phyloP scores from a whole-genome alignment of 2,888 invertebrate species.

The Chymomyza caudatula region DNA sequence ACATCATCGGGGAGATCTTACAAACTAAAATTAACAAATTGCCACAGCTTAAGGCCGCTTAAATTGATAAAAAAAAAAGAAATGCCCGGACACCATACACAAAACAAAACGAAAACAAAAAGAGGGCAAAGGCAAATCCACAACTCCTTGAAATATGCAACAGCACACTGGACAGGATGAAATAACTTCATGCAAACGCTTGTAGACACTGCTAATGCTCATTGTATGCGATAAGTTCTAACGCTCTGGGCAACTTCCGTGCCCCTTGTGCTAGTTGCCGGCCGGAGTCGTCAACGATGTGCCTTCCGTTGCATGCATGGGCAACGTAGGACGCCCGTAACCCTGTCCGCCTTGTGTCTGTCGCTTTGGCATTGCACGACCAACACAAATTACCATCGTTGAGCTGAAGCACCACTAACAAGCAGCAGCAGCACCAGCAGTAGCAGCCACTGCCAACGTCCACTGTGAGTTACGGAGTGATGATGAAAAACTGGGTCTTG shows the following conservation, averaged over 20 bases:
- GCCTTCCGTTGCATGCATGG: slow-evolving; percentile 26
- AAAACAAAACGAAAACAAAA: not conserved
- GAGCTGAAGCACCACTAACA: slow-evolving; percentile 38
- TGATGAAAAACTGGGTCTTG: slow-evolving; percentile 36
- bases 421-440: slow-evolving; percentile 12
- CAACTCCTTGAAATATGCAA: slow-evolving; percentile 37
- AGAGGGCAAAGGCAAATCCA: not conserved
- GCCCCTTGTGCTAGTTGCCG: not conserved
- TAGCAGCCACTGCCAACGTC: slow-evolving; percentile 1
- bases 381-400: slow-evolving; percentile 46
- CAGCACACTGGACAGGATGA: slow-evolving; percentile 32
- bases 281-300: slow-evolving; percentile 11
- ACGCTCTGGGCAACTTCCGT: slow-evolving; percentile 9
- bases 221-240: slow-evolving; percentile 48
- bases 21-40: no score
- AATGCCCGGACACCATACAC: not conserved
- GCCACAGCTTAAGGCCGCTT: slow-evolving; percentile 3
- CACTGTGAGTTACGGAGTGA: slow-evolving; percentile 36
- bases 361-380: slow-evolving; percentile 14
- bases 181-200: slow-evolving; percentile 37
- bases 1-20: no score
- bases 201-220: slow-evolving; percentile 49
- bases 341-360: not conserved
- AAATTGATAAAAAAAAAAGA: slow-evolving; percentile 1
- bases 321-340: not conserved